Conservation (phyloP, 2,113 vertebrate species). For the Leptocoma aspasia region DNA sequence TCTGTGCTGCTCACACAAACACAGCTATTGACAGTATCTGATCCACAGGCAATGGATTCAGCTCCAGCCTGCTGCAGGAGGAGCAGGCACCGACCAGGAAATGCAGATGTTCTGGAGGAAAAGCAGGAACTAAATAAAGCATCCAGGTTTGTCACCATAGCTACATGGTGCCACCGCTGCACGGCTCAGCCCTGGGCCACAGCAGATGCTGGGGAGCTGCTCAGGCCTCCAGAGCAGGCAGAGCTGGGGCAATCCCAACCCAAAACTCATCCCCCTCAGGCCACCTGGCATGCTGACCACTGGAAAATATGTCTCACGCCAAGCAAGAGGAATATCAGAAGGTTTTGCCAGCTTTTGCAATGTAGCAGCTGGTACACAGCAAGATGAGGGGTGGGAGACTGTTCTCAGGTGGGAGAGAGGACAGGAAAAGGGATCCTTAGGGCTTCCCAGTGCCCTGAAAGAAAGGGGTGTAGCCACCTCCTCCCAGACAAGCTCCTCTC, state of each 20-base stretch:
- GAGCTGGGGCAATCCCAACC: background rate
- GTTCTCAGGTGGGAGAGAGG: background rate
- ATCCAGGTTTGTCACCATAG: background rate
- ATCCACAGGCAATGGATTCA: background rate
- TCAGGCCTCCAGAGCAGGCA: background rate
- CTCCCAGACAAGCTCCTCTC: background rate
- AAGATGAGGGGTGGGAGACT: background rate
- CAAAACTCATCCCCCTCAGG: no score
- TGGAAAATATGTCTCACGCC: background rate
- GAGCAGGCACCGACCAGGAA: background rate
- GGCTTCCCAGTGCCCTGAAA: background rate
- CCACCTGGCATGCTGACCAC: no score
- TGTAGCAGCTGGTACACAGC: fast-evolving
- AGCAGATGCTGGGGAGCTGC: background rate
- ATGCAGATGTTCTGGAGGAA: background rate
- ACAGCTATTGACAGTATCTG: background rate
- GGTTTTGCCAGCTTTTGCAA: background rate
- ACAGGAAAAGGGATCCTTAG: background rate
- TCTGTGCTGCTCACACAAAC: background rate
- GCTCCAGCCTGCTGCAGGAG: background rate
- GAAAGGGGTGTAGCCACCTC: background rate
- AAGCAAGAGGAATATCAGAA: background rate
- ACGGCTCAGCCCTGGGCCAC: background rate
- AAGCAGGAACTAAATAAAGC: background rate
- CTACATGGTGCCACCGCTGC: background rate